A percentile compares a stretch with the other conserved stretches of the same genome.
phyloP scores from a whole-genome alignment of 2,113 vertebrate species.

The Myotis yumanensis region DNA sequence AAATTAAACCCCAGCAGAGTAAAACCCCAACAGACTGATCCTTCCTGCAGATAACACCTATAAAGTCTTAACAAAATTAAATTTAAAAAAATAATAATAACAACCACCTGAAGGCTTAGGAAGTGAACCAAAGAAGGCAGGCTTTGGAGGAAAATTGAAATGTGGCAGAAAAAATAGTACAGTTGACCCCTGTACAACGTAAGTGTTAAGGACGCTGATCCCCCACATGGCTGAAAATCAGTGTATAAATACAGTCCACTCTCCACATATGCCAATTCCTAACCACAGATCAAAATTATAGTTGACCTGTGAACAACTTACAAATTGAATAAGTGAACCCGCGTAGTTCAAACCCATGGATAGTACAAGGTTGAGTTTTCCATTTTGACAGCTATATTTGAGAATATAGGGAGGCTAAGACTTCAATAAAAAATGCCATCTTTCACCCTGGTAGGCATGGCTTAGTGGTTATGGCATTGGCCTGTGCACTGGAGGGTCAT shows the following conservation, averaged over 20 bases:
- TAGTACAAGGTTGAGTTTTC: background rate
- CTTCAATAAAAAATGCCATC: background rate
- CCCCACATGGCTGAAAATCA: background rate
- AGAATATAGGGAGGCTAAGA: background rate
- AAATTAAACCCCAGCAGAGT: background rate
- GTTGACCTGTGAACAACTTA: background rate
- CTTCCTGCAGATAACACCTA: background rate
- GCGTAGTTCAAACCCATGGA: background rate
- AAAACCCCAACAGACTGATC: background rate
- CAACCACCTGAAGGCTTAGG: background rate
- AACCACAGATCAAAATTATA: background rate
- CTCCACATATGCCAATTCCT: background rate
- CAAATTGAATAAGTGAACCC: background rate
- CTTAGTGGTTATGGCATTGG: no score
- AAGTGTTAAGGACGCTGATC: background rate
- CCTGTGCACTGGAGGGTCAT: no score
- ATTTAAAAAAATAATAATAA: background rate
- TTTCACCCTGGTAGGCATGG: no score
- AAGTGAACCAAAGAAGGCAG: background rate
- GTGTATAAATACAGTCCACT: background rate
- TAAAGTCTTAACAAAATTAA: background rate
- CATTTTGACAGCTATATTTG: background rate
- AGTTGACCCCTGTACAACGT: background rate
- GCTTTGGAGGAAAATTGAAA: background rate
- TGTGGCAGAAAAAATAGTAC: background rate